These are phyloP conservation scores for Mus pahari DNA, from an alignment of 2,113 vertebrate species.

Conservation along the genomic window DNA sequence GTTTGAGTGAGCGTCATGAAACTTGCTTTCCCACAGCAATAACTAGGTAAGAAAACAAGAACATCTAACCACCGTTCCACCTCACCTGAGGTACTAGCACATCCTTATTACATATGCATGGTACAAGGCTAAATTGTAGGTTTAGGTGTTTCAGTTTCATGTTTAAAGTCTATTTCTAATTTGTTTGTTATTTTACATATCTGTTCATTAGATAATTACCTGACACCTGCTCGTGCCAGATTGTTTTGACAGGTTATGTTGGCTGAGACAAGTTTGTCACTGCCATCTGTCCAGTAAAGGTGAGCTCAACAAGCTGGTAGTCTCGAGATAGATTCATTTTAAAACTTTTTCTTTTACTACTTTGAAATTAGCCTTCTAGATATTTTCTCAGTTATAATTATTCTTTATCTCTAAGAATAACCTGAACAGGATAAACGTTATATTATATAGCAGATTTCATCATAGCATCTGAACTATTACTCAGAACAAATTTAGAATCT, in stretches of 20 bases:
- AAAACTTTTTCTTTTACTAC: not conserved
- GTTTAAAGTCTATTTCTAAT: slow-evolving; percentile 87
- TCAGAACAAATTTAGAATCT: not conserved
- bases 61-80: not conserved
- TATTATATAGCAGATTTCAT: not conserved
- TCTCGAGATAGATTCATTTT: slow-evolving; percentile 75
- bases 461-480: not conserved
- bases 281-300: slow-evolving; percentile 95
- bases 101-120: slow-evolving; percentile 11
- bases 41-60: slow-evolving; percentile 63
- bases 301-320: slow-evolving; percentile 90
- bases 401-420: slow-evolving; percentile 78
- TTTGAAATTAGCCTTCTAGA: slow-evolving; percentile 77
- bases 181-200: slow-evolving; percentile 88
- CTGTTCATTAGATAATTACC: slow-evolving; percentile 94
- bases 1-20: slow-evolving; percentile 42
- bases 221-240: slow-evolving; percentile 95
- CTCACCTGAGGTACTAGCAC: slow-evolving; percentile 22
- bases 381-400: slow-evolving; percentile 75
- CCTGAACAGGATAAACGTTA: slow-evolving; percentile 36
- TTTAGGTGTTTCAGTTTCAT: slow-evolving; percentile 84
- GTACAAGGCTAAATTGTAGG: not conserved
- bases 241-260: slow-evolving; percentile 95
- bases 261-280: slow-evolving; percentile 90
- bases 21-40: slow-evolving; percentile 59